These are phyloP conservation scores for Rhombomys opimus DNA, from an alignment of 2,113 vertebrate species.

Conservation along the genomic window DNA sequence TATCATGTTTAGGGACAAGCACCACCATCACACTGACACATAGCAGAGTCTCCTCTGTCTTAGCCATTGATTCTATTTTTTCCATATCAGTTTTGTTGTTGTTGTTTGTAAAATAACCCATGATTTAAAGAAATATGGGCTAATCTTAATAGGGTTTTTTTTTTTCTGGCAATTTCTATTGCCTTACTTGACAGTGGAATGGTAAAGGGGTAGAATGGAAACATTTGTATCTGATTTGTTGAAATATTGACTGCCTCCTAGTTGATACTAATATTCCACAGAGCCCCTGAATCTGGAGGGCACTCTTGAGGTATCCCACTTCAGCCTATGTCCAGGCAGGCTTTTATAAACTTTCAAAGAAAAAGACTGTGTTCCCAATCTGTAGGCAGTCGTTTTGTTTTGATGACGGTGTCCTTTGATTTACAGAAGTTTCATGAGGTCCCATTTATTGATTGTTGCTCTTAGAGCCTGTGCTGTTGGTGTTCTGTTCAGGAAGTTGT, in stretches of 20 bases:
- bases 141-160: conserved; percentile 19
- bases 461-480: too few species aligned
- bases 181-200: not conserved
- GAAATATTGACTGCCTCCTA: not conserved
- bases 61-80: not conserved
- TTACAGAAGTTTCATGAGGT: too few species aligned
- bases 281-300: not conserved
- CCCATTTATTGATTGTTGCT: too few species aligned
- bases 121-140: not conserved
- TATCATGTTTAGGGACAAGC: fast-evolving
- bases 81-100: not conserved
- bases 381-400: too few species aligned
- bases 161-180: conserved; percentile 7
- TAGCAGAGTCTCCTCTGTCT: fast-evolving
- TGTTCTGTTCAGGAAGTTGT: too few species aligned
- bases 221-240: not conserved
- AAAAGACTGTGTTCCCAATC: not conserved
- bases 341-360: not conserved
- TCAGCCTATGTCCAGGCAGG: not conserved
- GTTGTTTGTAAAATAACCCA: not conserved
- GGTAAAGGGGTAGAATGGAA: not conserved
- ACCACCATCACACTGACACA: not conserved
- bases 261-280: not conserved
- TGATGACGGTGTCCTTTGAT: too few species aligned
- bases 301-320: not conserved